A percentile compares a stretch with the other conserved stretches of the same genome.
Conservation (phyloP, 2,888 invertebrate genomes). For the Ophraella communa region DNA sequence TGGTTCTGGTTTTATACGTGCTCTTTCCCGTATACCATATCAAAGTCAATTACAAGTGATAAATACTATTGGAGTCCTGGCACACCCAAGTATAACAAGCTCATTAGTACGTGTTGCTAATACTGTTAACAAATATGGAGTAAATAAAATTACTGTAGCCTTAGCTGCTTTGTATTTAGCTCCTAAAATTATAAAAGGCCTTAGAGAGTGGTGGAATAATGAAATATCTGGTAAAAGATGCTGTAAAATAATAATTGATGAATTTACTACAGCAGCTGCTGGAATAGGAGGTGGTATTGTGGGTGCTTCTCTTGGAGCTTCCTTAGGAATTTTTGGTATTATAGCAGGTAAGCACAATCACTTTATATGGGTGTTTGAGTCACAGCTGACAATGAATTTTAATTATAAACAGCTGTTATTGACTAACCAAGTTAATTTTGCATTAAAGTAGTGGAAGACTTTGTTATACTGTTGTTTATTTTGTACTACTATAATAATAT, state of each 20-base stretch:
- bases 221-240: background rate
- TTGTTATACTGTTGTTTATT: too few relatives aligned
- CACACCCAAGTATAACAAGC: background rate
- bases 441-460: too few relatives aligned
- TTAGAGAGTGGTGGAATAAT: background rate
- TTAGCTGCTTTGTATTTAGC: background rate
- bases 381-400: too few relatives aligned
- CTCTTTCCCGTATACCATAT: background rate
- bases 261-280: background rate
- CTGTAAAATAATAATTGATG: slow-evolving; percentile 1
- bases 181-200: background rate
- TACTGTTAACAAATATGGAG: background rate
- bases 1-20: background rate
- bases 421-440: too few relatives aligned
- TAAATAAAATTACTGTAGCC: background rate
- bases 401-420: too few relatives aligned
- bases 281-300: background rate
- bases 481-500: too few relatives aligned
- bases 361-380: too few relatives aligned
- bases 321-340: background rate
- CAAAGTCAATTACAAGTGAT: background rate
- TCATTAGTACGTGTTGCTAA: background rate
- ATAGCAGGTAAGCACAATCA: background rate
- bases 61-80: background rate
- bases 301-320: background rate